Evolutionary conservation across 1,140 invertebrate genomes (phyloP).

Genomic region (Drosophila sp.): DNA sequence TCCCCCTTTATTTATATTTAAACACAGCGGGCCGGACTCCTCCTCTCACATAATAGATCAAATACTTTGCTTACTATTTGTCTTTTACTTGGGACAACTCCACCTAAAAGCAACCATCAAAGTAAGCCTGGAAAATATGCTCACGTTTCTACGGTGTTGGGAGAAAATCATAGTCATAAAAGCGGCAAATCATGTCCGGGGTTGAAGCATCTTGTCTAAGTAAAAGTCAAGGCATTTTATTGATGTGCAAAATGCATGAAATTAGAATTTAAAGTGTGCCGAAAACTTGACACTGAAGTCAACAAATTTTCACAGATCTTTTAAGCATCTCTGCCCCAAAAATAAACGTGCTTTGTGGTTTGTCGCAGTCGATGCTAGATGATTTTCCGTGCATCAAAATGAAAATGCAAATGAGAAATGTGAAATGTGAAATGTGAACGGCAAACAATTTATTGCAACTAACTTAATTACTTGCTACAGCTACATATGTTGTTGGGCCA

Average conservation of each 20-base stretch:
- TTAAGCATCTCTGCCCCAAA: constrained; percentile 10
- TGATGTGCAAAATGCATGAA: constrained; percentile 82
- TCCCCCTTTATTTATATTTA: constrained; percentile 18
- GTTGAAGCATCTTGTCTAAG: constrained; percentile 28
- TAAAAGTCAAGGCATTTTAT: constrained; percentile 65
- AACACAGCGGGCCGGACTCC: background rate
- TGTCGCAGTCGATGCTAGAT: constrained; percentile 7
- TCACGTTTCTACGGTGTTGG: constrained; percentile 60
- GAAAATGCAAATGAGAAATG: constrained; percentile 35
- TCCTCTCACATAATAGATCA: constrained; percentile 50
- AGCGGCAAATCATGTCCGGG: constrained; percentile 64
- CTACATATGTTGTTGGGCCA: constrained; percentile 27
- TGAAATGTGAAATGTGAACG: constrained; percentile 31
- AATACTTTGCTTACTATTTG: constrained; percentile 47
- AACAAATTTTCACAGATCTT: constrained; percentile 42
- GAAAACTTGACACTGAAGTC: constrained; percentile 27
- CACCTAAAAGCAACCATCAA: background rate
- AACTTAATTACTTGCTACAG: constrained; percentile 19
- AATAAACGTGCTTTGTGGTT: constrained; percentile 25
- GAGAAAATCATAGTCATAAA: constrained; percentile 61
- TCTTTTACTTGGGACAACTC: constrained; percentile 1
- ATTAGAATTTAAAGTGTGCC: constrained; percentile 79
- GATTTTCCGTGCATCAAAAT: constrained; percentile 19
- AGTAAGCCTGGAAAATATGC: constrained; percentile 60
- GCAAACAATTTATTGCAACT: constrained; percentile 30